Evolutionary conservation across 1,140 invertebrate genomes (phyloP).

Genomic region (Penaeus chinensis): DNA sequence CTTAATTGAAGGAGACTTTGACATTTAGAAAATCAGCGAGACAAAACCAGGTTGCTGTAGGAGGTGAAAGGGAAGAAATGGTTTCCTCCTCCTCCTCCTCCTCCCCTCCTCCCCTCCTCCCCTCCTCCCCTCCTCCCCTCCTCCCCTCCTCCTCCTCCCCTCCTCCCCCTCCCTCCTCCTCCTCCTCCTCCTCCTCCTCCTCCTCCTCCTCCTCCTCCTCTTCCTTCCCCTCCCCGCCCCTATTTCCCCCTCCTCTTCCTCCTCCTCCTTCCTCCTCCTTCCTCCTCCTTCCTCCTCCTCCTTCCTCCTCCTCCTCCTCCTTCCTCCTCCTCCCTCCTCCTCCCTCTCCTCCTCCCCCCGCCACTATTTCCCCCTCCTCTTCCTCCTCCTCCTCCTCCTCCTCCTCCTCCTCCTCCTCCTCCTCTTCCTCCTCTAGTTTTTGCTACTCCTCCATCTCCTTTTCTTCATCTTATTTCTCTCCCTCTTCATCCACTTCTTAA

Average conservation of each 20-base stretch:
- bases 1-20: not conserved
- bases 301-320: not conserved
- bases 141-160: too few relatives aligned
- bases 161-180: not conserved
- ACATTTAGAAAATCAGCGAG: too few relatives aligned
- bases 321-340: not conserved
- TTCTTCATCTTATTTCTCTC: not conserved
- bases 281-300: not conserved
- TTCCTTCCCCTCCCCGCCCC: not conserved
- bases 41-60: too few relatives aligned
- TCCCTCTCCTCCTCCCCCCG: not conserved
- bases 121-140: not conserved
- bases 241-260: not conserved
- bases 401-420: constrained; percentile 7
- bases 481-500: not conserved
- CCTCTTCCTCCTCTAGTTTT: not conserved
- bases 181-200: not conserved
- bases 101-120: not conserved
- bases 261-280: not conserved
- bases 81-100: not conserved
- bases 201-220: not conserved
- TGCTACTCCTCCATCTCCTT: not conserved
- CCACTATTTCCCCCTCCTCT: not conserved
- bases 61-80: not conserved
- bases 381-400: not conserved